phyloP scores from a whole-genome alignment of 92 coral and sea anemone species.

The Palythoa heliodiscus region DNA sequence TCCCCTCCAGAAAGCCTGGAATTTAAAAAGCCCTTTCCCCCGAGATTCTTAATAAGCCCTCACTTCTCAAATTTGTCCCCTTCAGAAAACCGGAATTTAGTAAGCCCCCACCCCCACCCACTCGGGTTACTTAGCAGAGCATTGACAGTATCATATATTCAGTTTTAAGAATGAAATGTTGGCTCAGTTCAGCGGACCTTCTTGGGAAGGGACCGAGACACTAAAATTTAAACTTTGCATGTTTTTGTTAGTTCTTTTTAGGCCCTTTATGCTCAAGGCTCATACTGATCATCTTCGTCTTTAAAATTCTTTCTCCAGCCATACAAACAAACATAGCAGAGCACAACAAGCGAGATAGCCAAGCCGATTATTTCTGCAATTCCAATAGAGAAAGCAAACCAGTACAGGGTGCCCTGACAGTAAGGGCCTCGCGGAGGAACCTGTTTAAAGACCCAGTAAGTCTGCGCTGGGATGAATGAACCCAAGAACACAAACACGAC shows the following conservation, averaged over 20 bases:
- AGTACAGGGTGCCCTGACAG: slow-evolving; percentile 20
- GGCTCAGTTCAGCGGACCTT: too few species aligned
- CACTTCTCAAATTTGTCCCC: too few species aligned
- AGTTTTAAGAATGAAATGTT: too few species aligned
- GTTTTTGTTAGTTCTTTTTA: too few species aligned
- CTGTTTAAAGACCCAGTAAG: slow-evolving; percentile 36
- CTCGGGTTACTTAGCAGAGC: too few species aligned
- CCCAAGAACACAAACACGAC: slow-evolving; percentile 26
- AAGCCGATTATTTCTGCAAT: slow-evolving; percentile 17
- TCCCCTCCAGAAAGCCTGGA: too few species aligned
- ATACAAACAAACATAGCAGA: slow-evolving; percentile 34
- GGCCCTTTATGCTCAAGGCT: not conserved
- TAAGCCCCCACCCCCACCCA: too few species aligned
- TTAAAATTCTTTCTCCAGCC: slow-evolving; percentile 32
- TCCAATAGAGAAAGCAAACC: slow-evolving; percentile 36
- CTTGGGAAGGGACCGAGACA: too few species aligned
- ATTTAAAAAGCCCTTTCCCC: too few species aligned
- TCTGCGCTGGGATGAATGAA: slow-evolving; percentile 38
- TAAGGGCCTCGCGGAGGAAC: slow-evolving; percentile 4
- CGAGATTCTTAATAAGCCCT: too few species aligned
- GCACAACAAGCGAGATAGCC: slow-evolving; percentile 14
- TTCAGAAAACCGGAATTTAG: too few species aligned
- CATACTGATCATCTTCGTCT: slow-evolving; percentile 20
- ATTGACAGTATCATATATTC: too few species aligned
- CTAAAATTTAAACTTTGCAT: not conserved